Evolutionary conservation across 2,113 vertebrate genomes (phyloP).

Genomic region (Rhinopomastus cyanomelas): DNA sequence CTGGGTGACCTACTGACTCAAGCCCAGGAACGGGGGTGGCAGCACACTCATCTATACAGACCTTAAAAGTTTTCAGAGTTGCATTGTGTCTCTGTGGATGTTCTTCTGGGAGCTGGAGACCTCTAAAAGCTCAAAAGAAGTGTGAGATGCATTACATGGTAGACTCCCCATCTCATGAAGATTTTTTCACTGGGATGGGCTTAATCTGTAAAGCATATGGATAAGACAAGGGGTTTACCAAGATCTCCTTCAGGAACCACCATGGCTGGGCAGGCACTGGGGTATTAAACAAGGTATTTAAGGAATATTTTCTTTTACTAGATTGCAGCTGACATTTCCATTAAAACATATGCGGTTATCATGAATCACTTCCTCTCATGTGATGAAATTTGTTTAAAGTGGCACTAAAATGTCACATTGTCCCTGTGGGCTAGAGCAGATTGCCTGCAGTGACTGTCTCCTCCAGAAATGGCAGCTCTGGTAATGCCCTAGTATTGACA

Average conservation of each 20-base stretch:
- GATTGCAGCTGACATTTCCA: conserved; percentile 4
- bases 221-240: rapidly evolving
- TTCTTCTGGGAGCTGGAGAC: background rate
- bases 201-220: background rate
- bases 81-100: background rate
- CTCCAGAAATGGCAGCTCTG: conserved; percentile 2
- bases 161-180: background rate
- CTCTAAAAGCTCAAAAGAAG: background rate
- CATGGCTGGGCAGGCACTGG: background rate
- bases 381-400: conserved; percentile 9
- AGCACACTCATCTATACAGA: background rate
- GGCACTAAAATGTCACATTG: conserved; percentile 7
- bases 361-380: background rate
- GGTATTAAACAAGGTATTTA: background rate
- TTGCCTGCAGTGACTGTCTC: background rate
- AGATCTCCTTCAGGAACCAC: background rate
- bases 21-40: background rate
- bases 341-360: conserved; percentile 41
- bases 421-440: background rate
- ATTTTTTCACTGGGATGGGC: background rate
- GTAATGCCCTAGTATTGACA: background rate
- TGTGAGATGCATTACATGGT: rapidly evolving
- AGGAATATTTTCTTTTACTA: background rate
- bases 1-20: background rate
- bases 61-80: background rate